Base-by-base conservation (phyloP, 2,797 vertebrate species). In the Crax fasciolata region DNA sequence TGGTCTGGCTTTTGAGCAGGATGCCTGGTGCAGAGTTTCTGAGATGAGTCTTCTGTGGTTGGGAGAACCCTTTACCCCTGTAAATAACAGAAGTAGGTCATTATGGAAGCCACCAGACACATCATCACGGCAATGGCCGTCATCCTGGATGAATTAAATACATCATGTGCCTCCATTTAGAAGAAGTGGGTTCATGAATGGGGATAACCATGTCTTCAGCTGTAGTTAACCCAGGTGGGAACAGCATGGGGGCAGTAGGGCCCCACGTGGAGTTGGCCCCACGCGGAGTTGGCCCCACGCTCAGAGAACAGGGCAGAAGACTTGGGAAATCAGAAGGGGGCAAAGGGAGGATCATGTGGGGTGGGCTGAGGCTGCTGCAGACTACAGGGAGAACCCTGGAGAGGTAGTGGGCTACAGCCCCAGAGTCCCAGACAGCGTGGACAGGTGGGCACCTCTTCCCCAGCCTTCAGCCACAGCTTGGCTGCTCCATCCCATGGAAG, bases 341-440 rank as follows among this genome's bases (percentile, higher is more conserved):
- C 24, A 68, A 66, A 46, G 23, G 43, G 14, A 21, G 30, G 10
- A 46, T 6, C 21, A 46, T 16, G 13, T 7, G 30, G 30, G 5
- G 62, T 7, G 23, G 13, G 13, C 27, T 23, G 4, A 11, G 23
- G 43, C 30, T 46, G 23, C 30, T 66, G n/a, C 62, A 65, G 30
- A 16, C 35, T 27, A 11, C 14, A 24, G 43, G 21, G 62, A 46
- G 30, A 46, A 46, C 21, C 10, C 63, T 32, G 30, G 43, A 46
- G 11, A 65, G 10, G 30, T 24, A 30, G n/a, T 46, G 43, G n/a
- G 21, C 23, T n/a, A 20, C 20, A 44, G 44, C 32, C 63, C 23
- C 21, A 46, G 13, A 9, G 13, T 13, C 14, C 10, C 1, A 1
- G 14, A 8, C 19, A 79, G 18, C 20, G 12, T 1, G 7, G 24